Base-by-base conservation (phyloP, 2,888 invertebrate species). In the Argyresthia albistria region DNA sequence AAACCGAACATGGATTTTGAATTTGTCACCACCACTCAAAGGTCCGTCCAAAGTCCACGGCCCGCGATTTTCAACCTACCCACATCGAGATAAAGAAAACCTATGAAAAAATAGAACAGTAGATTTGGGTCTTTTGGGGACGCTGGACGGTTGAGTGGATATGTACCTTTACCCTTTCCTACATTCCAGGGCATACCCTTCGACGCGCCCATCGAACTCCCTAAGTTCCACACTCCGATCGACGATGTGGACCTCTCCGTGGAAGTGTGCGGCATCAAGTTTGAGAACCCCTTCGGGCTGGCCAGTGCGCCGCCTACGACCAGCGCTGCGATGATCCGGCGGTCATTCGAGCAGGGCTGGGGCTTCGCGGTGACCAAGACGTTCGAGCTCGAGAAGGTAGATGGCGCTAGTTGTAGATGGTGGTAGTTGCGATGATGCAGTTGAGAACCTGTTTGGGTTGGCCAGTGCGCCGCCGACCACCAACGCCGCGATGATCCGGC, bases 221-320 rank as follows among this genome's bases (percentile, higher is more conserved):
- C 99, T 0, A 92, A 96, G 67, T 99, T 99, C 86, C 93, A 94
- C 76, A 95, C 96, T 3, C 92, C 96, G 0, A 95, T 99, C 53
- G 99, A 99, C 70, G 90, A 93, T 3, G 97, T 99, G 0, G 99
- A 99, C 70, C 83, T 99, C 1, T 96, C 96, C 0, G 93, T 98
- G 10, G 94, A 97, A 64, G 90, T 99, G 67, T 98, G 98, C 73
- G 98, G 98, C 0, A 88, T 99, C 4, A 93, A 91, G 70, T 99
- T 99, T 70, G 93, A 95, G 76, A 99, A 99, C 84, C 99, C 99
- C 0, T 99, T 98, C 69, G 99, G 99, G 0, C 80, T 99, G 56
- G 99, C 99, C 2, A 98, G 97, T 52, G 99, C 99, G 0, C 97
- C 98, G 0, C 99, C 99, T 3, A 96, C 97, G 7, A 99, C 99